phyloP scores from a whole-genome alignment of 2,888 invertebrate genomes.

The Catocala nupta region DNA sequence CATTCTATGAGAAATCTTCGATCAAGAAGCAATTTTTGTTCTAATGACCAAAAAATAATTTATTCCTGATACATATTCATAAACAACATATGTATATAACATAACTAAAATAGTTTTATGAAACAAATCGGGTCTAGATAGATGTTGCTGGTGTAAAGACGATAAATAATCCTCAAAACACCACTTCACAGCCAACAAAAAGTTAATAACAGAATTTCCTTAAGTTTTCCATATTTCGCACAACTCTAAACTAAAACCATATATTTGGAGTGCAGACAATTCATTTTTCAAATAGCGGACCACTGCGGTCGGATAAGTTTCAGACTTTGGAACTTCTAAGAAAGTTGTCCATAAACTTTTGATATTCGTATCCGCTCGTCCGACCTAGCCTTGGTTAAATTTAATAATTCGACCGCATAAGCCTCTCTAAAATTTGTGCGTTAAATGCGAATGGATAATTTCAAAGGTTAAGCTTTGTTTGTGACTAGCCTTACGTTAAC shows the following conservation, averaged over 20 bases:
- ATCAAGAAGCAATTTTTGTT: background rate
- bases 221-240: constrained; percentile 71
- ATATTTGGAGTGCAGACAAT: constrained; percentile 84
- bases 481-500: constrained; percentile 3
- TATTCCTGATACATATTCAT: too few relatives aligned
- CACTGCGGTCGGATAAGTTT: constrained; percentile 65
- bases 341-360: constrained; percentile 74
- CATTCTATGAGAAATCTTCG: background rate
- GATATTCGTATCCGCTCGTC: constrained; percentile 78
- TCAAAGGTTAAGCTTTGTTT: constrained; percentile 36
- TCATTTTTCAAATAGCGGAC: constrained; percentile 83
- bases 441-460: constrained; percentile 49
- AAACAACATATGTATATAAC: too few relatives aligned
- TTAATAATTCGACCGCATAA: constrained; percentile 71
- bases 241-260: constrained; percentile 74
- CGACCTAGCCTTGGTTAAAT: constrained; percentile 66
- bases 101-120: too few relatives aligned
- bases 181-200: constrained; percentile 1
- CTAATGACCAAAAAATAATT: too few relatives aligned
- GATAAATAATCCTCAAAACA: background rate
- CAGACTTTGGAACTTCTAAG: constrained; percentile 68
- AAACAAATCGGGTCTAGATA: too few relatives aligned
- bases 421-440: constrained; percentile 47
- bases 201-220: constrained; percentile 51
- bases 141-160: background rate